Conservation (phyloP, 2,797 vertebrate genomes). For the Coilia nasus region DNA sequence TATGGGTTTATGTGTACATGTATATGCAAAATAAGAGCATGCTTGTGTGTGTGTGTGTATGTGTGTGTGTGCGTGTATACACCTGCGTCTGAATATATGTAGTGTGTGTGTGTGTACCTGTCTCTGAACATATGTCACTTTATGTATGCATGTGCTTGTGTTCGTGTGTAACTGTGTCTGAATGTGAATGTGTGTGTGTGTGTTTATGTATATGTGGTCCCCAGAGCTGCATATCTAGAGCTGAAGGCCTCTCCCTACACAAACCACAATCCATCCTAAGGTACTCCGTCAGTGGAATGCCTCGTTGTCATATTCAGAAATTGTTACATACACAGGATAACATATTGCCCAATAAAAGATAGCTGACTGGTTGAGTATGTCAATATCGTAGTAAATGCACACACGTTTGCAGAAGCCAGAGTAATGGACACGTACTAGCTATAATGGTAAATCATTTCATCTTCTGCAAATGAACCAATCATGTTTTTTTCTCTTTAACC, state of each 20-base stretch:
- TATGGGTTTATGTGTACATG: conserved; percentile 36
- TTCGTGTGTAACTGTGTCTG: background rate
- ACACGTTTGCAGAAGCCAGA: conserved; percentile 65
- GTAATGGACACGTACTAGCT: conserved; percentile 65
- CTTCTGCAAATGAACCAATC: conserved; percentile 68
- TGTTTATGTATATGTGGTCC: conserved; percentile 14
- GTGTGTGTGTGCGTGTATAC: conserved; percentile 31
- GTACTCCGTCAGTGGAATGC: conserved; percentile 43
- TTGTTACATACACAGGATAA: conserved; percentile 63
- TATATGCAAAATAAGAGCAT: conserved; percentile 21
- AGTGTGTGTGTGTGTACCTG: conserved; percentile 14
- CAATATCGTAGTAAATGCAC: conserved; percentile 62
- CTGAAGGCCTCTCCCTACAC: conserved; percentile 55
- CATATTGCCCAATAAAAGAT: conserved; percentile 69
- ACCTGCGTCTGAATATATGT: conserved; percentile 42
- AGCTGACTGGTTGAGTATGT: conserved; percentile 68
- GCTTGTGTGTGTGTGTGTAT: conserved; percentile 28
- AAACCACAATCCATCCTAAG: conserved; percentile 37
- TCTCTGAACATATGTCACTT: conserved; percentile 26
- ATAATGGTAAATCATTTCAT: conserved; percentile 56
- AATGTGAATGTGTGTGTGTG: conserved; percentile 24
- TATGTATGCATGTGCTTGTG: conserved; percentile 34
- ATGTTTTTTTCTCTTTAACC: conserved; percentile 51
- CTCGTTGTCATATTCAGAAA: conserved; percentile 62
- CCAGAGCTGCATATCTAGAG: conserved; percentile 49